phyloP scores from a whole-genome alignment of 2,797 vertebrate species.

The Pelochelys cantorii region DNA sequence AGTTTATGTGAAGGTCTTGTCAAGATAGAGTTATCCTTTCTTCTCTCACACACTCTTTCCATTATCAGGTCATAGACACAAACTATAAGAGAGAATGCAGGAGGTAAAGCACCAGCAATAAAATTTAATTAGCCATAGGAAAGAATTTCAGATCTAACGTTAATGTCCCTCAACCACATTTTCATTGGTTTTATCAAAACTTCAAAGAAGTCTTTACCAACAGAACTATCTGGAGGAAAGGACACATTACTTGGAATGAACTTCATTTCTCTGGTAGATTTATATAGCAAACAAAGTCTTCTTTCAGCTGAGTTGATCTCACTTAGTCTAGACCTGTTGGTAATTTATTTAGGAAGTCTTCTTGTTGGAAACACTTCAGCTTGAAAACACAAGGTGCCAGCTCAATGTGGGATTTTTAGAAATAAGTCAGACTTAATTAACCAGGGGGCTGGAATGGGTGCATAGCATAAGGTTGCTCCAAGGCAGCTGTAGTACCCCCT shows the following conservation, averaged over 20 bases:
- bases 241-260: not conserved
- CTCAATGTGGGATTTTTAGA: not conserved
- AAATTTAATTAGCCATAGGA: not conserved
- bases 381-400: not conserved
- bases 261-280: not conserved
- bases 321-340: not conserved
- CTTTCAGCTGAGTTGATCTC: not conserved
- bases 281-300: not conserved
- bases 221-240: not conserved
- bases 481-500: rapidly evolving
- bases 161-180: not conserved
- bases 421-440: not conserved
- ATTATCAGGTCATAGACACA: too few relatives aligned
- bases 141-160: not conserved
- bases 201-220: not conserved
- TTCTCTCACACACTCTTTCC: not conserved
- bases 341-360: not conserved
- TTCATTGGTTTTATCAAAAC: not conserved
- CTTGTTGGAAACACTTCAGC: not conserved
- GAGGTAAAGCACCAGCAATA: not conserved
- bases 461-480: not conserved
- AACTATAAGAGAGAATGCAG: not conserved
- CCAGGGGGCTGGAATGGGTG: too few relatives aligned
- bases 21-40: too few relatives aligned
- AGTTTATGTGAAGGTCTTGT: not conserved